Conservation (phyloP, 2,797 vertebrate species). For the Tauraco hartlaubi region DNA sequence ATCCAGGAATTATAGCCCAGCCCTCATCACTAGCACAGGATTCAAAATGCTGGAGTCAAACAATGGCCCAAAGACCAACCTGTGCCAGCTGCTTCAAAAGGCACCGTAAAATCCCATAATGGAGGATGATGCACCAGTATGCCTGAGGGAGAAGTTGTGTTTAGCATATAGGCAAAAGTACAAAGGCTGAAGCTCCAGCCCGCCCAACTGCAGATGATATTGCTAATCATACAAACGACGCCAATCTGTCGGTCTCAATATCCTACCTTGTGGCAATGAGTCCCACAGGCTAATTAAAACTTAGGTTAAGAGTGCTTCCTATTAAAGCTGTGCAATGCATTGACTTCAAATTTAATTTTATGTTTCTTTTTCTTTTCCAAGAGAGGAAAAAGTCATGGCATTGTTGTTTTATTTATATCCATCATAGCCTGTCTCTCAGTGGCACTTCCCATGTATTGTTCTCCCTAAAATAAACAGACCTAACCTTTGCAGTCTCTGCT, state of each 20-base stretch:
- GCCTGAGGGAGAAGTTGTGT: not conserved
- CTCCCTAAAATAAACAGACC: constrained; percentile 55
- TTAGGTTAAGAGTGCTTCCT: constrained; percentile 49
- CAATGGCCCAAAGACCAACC: not conserved
- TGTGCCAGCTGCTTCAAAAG: constrained; percentile 41
- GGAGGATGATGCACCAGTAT: not conserved
- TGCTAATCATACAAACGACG: not conserved
- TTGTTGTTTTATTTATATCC: constrained; percentile 35
- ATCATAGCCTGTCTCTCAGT: not conserved
- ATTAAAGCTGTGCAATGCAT: constrained; percentile 32
- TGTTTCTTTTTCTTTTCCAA: not conserved
- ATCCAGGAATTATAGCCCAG: not conserved
- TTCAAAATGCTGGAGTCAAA: not conserved
- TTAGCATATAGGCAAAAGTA: not conserved
- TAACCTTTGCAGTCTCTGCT: constrained; percentile 48
- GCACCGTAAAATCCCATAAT: not conserved
- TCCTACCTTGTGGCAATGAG: constrained; percentile 26
- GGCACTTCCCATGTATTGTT: not conserved
- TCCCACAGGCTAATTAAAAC: constrained; percentile 37
- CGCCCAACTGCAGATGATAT: not conserved
- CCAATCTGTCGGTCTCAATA: constrained; percentile 29
- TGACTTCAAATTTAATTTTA: constrained; percentile 51
- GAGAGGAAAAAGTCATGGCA: not conserved
- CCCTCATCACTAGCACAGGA: not conserved
- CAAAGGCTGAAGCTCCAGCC: not conserved